Conservation (phyloP, 2,113 vertebrate genomes). For the Scytalopus superciliaris region DNA sequence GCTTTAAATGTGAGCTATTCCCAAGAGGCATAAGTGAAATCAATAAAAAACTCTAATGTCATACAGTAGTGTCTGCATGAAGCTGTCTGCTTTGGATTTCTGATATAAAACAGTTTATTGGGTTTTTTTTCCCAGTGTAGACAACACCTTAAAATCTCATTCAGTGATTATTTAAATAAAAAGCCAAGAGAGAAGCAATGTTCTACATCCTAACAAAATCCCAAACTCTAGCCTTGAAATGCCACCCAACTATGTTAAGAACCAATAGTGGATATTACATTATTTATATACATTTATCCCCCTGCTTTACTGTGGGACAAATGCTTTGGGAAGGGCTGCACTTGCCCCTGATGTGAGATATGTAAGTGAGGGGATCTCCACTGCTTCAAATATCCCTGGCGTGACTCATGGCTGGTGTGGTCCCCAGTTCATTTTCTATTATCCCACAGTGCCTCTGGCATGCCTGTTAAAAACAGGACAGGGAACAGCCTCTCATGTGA, state of each 20-base stretch:
- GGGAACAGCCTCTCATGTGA: neutral
- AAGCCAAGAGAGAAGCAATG: neutral
- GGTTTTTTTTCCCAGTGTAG: neutral
- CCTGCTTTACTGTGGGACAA: neutral
- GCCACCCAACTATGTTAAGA: neutral
- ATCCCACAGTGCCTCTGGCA: neutral
- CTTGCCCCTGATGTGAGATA: neutral
- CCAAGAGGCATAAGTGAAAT: neutral
- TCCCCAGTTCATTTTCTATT: neutral
- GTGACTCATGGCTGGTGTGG: neutral
- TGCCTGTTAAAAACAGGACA: neutral
- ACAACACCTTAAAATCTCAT: neutral
- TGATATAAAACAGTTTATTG: neutral
- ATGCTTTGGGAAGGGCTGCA: neutral
- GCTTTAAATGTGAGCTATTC: neutral
- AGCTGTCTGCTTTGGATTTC: neutral
- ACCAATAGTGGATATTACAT: neutral
- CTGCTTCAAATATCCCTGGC: fast-evolving
- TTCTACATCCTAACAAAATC: neutral
- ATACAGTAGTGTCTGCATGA: neutral
- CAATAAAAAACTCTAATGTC: neutral
- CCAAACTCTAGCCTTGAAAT: neutral
- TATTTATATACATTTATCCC: neutral
- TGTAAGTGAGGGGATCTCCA: neutral
- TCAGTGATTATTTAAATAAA: neutral